A percentile compares a stretch with the other conserved stretches of the same genome.
These are phyloP conservation scores for Scomber colias DNA, from an alignment of 2,113 vertebrate species.

Conservation along the genomic window DNA sequence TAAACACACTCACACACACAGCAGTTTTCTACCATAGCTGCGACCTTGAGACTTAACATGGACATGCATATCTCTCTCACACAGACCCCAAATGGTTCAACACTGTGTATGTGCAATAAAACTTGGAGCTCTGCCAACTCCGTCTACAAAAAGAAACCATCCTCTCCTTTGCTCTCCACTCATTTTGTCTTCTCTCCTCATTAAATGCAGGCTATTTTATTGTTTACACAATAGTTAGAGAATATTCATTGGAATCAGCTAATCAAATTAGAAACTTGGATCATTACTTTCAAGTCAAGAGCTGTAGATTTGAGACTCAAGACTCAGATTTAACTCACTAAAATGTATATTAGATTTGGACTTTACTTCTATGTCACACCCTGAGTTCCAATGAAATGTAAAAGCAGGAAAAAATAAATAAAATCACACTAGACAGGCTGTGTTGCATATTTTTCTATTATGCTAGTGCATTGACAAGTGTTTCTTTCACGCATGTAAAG, in stretches of 20 bases:
- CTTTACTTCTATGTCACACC: background rate
- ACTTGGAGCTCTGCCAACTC: constrained; percentile 50
- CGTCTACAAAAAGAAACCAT: constrained; percentile 18
- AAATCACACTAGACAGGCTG: no score
- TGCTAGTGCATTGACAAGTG: no score
- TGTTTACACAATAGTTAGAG: background rate
- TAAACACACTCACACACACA: constrained; percentile 33
- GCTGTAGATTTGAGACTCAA: background rate
- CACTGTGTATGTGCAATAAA: constrained; percentile 42
- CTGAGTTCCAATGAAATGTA: no score
- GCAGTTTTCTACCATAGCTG: constrained; percentile 12
- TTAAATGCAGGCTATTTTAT: constrained; percentile 8
- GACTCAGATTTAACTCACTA: background rate
- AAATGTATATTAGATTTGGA: background rate
- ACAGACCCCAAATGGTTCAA: constrained; percentile 54
- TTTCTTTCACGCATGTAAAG: no score
- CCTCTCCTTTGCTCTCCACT: constrained; percentile 11
- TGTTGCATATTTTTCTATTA: no score
- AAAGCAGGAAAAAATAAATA: no score
- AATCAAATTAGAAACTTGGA: constrained; percentile 5
- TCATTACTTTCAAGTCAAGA: background rate
- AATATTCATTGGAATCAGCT: background rate
- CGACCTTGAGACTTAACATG: constrained; percentile 58
- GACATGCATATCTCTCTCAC: constrained; percentile 55
- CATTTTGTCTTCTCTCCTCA: background rate